phyloP scores from a whole-genome alignment of 2,113 vertebrate species.

The Panurus biarmicus region DNA sequence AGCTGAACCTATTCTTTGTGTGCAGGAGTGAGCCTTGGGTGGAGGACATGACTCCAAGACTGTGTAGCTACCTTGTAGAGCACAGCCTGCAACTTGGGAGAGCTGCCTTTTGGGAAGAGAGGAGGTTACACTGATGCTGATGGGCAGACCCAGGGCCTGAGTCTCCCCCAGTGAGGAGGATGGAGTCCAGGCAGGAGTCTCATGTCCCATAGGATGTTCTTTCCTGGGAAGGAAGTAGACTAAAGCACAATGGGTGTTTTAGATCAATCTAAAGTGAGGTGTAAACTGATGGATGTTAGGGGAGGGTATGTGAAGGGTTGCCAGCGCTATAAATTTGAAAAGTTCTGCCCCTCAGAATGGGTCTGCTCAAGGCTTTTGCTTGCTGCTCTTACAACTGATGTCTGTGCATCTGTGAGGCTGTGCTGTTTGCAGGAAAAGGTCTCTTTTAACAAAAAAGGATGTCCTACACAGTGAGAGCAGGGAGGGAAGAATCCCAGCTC shows the following conservation, averaged over 20 bases:
- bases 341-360: neutral
- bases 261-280: neutral
- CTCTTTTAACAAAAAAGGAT: neutral
- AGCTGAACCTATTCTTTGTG: neutral
- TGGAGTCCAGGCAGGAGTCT: neutral
- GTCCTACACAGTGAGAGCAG: neutral
- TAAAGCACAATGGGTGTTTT: neutral
- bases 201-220: neutral
- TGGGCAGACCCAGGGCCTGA: neutral
- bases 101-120: neutral
- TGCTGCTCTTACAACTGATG: neutral
- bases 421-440: neutral
- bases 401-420: neutral
- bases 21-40: neutral
- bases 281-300: neutral
- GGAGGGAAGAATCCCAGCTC: neutral
- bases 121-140: neutral
- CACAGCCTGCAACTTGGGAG: neutral
- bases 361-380: neutral
- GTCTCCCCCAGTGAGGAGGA: neutral
- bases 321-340: neutral
- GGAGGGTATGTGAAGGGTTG: neutral
- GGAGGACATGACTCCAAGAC: neutral
- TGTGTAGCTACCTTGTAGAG: neutral
- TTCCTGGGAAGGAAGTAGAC: neutral